Evolutionary conservation across 2,888 invertebrate genomes (phyloP).

Genomic region (Pantelozetes paolii): DNA sequence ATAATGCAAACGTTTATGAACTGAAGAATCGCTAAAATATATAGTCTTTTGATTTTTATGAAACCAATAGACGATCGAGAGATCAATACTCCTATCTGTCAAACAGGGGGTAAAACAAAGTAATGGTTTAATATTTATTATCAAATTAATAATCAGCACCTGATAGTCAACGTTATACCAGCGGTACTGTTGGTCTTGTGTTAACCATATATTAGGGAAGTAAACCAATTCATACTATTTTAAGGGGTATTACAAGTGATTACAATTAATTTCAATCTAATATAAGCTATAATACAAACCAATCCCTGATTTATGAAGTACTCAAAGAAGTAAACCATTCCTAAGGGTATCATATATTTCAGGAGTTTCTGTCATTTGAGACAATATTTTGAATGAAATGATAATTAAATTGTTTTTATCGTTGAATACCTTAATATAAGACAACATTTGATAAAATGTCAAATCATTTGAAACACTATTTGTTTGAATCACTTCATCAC

Average conservation of each 20-base stretch:
- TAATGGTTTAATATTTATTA: too few relatives aligned
- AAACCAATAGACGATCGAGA: constrained; percentile 75
- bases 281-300: constrained; percentile 59
- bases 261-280: constrained; percentile 4
- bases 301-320: constrained; percentile 83
- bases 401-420: too few relatives aligned
- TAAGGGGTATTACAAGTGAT: background rate
- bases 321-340: constrained; percentile 73
- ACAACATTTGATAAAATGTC: constrained; percentile 1
- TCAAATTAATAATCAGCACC: constrained; percentile 48
- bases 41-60: constrained; percentile 63
- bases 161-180: constrained; percentile 79
- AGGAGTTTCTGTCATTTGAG: constrained; percentile 55
- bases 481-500: background rate
- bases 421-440: constrained; percentile 1
- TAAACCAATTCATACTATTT: constrained; percentile 70
- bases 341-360: constrained; percentile 71
- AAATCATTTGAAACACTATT: background rate
- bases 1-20: constrained; percentile 63
- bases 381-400: background rate
- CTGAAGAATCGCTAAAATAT: constrained; percentile 68
- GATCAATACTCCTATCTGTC: constrained; percentile 66
- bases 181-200: constrained; percentile 65
- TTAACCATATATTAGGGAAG: constrained; percentile 62
- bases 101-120: background rate